Evolutionary conservation across 2,888 invertebrate species (phyloP), one percentile per base, ranked within the genome.

Genomic region (Mesopsocus fuscifrons): DNA sequence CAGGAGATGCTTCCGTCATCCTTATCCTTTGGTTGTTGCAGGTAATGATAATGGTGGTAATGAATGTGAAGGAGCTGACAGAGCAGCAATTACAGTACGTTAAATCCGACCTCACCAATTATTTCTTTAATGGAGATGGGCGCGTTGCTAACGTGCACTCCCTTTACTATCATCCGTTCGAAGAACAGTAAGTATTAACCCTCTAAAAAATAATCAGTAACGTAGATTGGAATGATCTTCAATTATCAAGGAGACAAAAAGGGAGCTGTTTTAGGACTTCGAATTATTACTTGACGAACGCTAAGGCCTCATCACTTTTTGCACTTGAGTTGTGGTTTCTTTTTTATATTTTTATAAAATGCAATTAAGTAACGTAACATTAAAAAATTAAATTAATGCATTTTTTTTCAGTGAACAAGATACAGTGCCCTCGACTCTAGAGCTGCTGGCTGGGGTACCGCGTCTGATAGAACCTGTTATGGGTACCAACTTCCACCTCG

Each of bases 11-110:
- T n/a, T n/a, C n/a, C n/a, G n/a, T n/a, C n/a, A n/a, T n/a, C n/a
- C n/a, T n/a, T n/a, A n/a, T n/a, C n/a, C n/a, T n/a, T n/a, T n/a
- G n/a, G n/a, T n/a, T n/a, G n/a, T 26, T 26, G 26, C 26, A 26
- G 26, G 26, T 64, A 4, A 59, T 69, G 60, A 48, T 64, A 2
- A 58, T 66, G 22, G 53, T 65, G 5, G 59, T 62, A 3, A 59
- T 66, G 43, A 58, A 65, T 49, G 64, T 63, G 11, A 61, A 63
- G 49, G 41, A 52, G 8, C 46, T 65, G 21, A 46, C 51, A 35
- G 49, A 53, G 53, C 58, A 58, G 11, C 58, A 61, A 33, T 46
- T 63, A 23, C 51, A 52, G 3, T 47, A 45, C 17, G 57, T 59
- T 42, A 60, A 57, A 45, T 34, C 52, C 3, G 50, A 52, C 23